Evolutionary conservation across 2,113 vertebrate genomes (phyloP).

Genomic region (Lasiurus borealis): DNA sequence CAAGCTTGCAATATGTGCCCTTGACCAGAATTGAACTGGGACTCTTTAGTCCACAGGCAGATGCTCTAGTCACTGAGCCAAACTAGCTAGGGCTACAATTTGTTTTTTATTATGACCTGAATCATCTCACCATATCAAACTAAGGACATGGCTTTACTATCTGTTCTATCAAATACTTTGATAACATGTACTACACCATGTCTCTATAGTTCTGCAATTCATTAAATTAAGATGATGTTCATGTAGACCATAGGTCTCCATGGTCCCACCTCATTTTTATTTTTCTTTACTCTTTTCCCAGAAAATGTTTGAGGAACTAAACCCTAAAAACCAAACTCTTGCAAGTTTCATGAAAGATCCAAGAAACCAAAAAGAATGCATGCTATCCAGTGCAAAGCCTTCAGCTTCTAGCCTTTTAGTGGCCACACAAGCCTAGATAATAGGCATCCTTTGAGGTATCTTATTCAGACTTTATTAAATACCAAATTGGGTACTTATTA

Average conservation of each 20-base stretch:
- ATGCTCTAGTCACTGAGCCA: no score
- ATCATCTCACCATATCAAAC: background rate
- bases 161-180: background rate
- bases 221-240: background rate
- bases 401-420: background rate
- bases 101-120: background rate
- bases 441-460: background rate
- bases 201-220: background rate
- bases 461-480: constrained; percentile 24
- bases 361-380: background rate
- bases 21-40: no score
- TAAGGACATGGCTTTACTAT: background rate
- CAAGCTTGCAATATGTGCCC: no score
- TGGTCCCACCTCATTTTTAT: background rate
- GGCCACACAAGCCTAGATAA: background rate
- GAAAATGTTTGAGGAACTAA: background rate
- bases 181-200: background rate
- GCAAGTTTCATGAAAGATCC: background rate
- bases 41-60: no score
- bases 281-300: background rate
- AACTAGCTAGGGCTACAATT: no score
- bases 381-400: background rate
- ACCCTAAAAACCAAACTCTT: background rate
- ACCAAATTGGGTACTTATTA: background rate
- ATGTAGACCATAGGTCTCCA: background rate